These are phyloP conservation scores for Hydroisotoma schaefferi DNA, from an alignment of 2,888 invertebrate species.

Conservation along the genomic window DNA sequence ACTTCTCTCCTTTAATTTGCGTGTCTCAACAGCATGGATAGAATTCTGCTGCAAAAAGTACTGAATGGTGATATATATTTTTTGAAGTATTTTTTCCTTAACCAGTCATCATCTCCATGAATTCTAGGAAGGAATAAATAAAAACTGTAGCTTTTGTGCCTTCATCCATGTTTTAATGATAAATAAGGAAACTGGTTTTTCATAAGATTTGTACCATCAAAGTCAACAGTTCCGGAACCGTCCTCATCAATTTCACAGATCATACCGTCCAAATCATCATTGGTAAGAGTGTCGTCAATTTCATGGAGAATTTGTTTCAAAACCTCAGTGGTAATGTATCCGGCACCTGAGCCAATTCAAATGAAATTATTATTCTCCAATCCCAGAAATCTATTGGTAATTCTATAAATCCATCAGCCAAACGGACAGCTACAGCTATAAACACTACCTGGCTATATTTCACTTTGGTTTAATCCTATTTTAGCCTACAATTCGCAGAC, in stretches of 20 bases:
- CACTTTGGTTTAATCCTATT: no score
- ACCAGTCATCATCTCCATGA: slow-evolving; percentile 95
- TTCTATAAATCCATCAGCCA: no score
- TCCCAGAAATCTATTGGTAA: no score
- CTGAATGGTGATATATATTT: not conserved
- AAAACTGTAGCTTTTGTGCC: slow-evolving; percentile 11
- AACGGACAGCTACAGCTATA: no score
- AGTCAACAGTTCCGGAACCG: slow-evolving; percentile 53
- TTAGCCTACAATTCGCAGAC: no score
- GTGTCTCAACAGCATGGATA: no score
- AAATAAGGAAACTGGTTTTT: no score
- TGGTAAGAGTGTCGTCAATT: slow-evolving; percentile 13
- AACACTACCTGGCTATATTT: no score
- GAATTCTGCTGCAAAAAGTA: no score
- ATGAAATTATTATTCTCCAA: no score
- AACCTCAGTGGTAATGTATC: slow-evolving; percentile 17
- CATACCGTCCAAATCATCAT: slow-evolving; percentile 12
- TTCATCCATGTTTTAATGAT: not conserved
- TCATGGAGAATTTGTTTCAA: slow-evolving; percentile 19
- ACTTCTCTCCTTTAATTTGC: no score
- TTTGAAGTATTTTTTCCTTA: slow-evolving; percentile 2
- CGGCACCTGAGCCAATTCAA: slow-evolving; percentile 32
- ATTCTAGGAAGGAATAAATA: slow-evolving; percentile 66
- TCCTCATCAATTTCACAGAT: slow-evolving; percentile 51
- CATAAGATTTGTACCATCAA: slow-evolving; percentile 74